Base-by-base conservation (phyloP, 92 coral and sea anemone species). In the Palythoa grandis region DNA sequence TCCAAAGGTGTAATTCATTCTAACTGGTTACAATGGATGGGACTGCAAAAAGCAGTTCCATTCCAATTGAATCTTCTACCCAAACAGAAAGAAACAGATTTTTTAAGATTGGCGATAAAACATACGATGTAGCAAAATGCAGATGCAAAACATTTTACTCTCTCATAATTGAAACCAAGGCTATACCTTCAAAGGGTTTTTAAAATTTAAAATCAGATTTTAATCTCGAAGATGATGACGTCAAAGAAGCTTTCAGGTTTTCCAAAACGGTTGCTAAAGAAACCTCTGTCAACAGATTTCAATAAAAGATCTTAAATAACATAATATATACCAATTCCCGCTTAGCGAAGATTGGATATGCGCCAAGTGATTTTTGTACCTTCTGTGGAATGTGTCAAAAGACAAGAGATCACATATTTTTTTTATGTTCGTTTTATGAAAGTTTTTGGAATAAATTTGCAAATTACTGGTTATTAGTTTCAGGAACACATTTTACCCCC, bases 261-360 rank as follows among this genome's bases (percentile, higher is more conserved):
- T 65, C 89, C 54, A 54, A 86, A 77, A 72, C 83, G 17, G 70
- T 11, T 37, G 88, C 82, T 29, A 74, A 52, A 10, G 83, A 60
- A 86, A 86, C 83, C 7, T 63, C 29, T 77, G 39, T 77, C 72
- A 76, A 82, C 84, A 29, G 70, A 20, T 69, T 77, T 39, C 78
- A 82, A 87, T 79, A 87, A 43, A 87, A 78, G 61, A 25, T 87
- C 7, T 79, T 70, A 70, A 70, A 87, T 74, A 78, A 52, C 48
- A 58, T 40, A 77, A 79, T 78, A 84, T 87, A 63, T 70, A 79
- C 88, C 13, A 85, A 86, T 76, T 37, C 76, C n/a, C 67, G 29
- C 19, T 47, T 65, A 40, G 77, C 56, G 6, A 48, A 76, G 54
- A 47, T 56, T 61, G 75, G 88, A 13, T 85, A 75, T 63, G 88